These are phyloP conservation scores for Lasaia peninsularis DNA, from an alignment of 1,140 invertebrate genomes.

Conservation along the genomic window DNA sequence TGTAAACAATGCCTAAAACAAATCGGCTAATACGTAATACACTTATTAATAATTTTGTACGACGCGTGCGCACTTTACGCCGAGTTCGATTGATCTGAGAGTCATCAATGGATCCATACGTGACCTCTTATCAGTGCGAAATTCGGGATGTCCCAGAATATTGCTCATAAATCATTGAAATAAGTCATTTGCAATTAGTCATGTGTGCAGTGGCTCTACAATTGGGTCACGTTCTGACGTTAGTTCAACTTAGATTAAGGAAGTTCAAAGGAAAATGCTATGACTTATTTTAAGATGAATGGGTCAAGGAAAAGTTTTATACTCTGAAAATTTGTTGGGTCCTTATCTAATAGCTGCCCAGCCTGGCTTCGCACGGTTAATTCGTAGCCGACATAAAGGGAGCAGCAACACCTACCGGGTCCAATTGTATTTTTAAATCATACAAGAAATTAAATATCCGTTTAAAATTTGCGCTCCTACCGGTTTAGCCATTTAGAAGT, in stretches of 20 bases:
- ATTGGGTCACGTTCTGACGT: not conserved
- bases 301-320: no score
- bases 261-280: not conserved
- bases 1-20: constrained; percentile 51
- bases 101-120: constrained; percentile 17
- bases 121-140: constrained; percentile 61
- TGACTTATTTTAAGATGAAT: no score
- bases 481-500: no score
- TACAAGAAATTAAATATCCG: no score
- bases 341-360: no score
- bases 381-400: no score
- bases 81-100: constrained; percentile 44
- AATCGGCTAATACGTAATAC: constrained; percentile 26
- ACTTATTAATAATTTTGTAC: constrained; percentile 36
- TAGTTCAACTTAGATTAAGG: not conserved
- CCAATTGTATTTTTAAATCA: no score
- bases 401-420: no score
- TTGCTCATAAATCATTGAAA: constrained; percentile 20
- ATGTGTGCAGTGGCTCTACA: not conserved
- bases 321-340: no score
- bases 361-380: no score
- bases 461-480: no score
- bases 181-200: constrained; percentile 16
- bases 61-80: constrained; percentile 50
- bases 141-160: constrained; percentile 26